phyloP scores from a whole-genome alignment of 2,888 invertebrate genomes.

The Pristionchus exspectatus region DNA sequence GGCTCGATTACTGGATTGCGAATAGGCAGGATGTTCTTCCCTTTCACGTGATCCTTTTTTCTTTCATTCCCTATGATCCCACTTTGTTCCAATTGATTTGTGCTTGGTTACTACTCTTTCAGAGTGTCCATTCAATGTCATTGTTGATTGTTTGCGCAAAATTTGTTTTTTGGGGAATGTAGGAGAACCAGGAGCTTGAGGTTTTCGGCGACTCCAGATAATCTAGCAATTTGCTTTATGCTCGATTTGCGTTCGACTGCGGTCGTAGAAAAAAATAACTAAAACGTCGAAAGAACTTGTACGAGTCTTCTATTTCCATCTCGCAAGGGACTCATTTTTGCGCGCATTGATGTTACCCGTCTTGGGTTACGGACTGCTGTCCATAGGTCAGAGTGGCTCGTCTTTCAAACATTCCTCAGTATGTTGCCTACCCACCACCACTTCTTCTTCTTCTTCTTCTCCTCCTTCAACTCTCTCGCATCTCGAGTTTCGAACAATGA shows the following conservation, averaged over 20 bases:
- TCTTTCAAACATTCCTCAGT: constrained; percentile 25
- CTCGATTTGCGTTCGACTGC: too few relatives aligned
- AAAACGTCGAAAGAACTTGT: not conserved
- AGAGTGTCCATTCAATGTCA: not conserved
- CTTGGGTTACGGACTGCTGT: not conserved
- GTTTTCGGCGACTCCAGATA: not conserved
- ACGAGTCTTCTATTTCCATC: not conserved
- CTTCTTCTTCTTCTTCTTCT: not conserved
- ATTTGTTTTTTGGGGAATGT: not conserved
- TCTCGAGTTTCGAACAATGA: too few relatives aligned
- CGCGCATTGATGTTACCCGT: not conserved
- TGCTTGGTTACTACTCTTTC: too few relatives aligned
- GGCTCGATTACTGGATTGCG: constrained; percentile 25
- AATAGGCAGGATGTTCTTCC: not conserved
- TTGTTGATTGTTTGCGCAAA: not conserved
- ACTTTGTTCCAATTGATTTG: too few relatives aligned
- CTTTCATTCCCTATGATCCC: too few relatives aligned
- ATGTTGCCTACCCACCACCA: not conserved
- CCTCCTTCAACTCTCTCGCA: not conserved
- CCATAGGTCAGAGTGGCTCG: not conserved
- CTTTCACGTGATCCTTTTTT: too few relatives aligned
- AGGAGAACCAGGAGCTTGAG: not conserved
- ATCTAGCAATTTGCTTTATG: too few relatives aligned
- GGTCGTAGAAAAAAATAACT: too few relatives aligned
- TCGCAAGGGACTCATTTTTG: not conserved